phyloP scores from a whole-genome alignment of 1,140 invertebrate species.

The Zophobas morio region DNA sequence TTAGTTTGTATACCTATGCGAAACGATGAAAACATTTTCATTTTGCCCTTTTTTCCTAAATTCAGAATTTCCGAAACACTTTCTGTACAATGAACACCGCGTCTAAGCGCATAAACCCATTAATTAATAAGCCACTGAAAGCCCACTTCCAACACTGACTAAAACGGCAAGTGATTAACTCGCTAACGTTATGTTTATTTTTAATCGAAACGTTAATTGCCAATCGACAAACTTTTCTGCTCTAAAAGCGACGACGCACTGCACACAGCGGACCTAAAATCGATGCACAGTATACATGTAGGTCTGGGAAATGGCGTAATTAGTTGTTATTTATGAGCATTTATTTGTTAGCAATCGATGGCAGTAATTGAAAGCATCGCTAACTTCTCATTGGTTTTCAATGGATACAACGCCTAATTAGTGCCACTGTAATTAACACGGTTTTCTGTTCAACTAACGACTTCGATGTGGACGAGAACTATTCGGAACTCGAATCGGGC shows the following conservation, averaged over 20 bases:
- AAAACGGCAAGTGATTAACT: conserved; percentile 7
- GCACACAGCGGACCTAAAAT: background rate
- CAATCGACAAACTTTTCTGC: conserved; percentile 11
- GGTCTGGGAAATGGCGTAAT: conserved; percentile 11
- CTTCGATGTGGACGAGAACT: conserved; percentile 22
- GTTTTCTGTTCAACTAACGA: conserved; percentile 36
- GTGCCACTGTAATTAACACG: conserved; percentile 41
- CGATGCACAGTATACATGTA: conserved; percentile 17
- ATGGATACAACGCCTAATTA: conserved; percentile 33
- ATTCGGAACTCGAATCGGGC: conserved; percentile 7
- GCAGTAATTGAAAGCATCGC: conserved; percentile 39
- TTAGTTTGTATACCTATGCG: too few species aligned
- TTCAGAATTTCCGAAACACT: too few species aligned
- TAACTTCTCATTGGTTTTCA: conserved; percentile 26
- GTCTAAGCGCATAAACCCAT: background rate
- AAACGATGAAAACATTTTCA: too few species aligned
- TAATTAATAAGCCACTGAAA: conserved; percentile 2
- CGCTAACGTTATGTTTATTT: conserved; percentile 20
- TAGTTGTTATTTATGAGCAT: conserved; percentile 39
- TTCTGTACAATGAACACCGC: too few species aligned
- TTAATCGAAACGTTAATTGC: conserved; percentile 24
- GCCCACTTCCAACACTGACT: background rate
- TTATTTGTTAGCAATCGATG: conserved; percentile 40
- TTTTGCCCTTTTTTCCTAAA: too few species aligned
- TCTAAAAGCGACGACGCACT: background rate